A percentile compares a stretch with the other conserved stretches of the same genome.
These are phyloP conservation scores for Tetranychus cinnabarinus DNA, from an alignment of 1,140 invertebrate species.

Conservation along the genomic window DNA sequence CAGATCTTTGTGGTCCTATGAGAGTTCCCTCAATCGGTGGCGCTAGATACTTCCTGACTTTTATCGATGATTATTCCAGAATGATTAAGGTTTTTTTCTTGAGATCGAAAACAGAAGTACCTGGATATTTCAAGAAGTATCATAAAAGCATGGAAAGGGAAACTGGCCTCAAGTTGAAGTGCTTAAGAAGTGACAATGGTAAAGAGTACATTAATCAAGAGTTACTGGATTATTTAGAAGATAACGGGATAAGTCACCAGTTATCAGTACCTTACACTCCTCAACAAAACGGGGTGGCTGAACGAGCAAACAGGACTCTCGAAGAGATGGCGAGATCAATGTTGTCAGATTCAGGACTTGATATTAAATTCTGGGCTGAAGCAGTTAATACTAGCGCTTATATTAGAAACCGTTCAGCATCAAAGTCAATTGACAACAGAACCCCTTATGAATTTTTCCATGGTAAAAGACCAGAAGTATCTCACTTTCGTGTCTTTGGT, in stretches of 20 bases:
- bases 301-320: conserved; percentile 22
- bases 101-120: not conserved
- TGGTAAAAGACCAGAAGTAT: not conserved
- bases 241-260: conserved; percentile 16
- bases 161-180: not conserved
- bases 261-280: conserved; percentile 23
- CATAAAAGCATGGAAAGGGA: conserved; percentile 9
- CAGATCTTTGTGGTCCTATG: no score
- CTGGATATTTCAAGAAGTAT: not conserved
- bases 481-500: not conserved
- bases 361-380: conserved; percentile 8
- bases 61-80: conserved; percentile 18
- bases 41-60: not conserved
- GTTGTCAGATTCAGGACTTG: conserved; percentile 15
- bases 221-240: conserved; percentile 5
- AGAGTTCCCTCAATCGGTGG: no score
- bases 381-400: conserved; percentile 3
- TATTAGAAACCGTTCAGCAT: conserved; percentile 4
- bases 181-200: conserved; percentile 1
- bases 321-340: conserved; percentile 22
- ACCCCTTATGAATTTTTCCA: not conserved
- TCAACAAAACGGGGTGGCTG: conserved; percentile 26
- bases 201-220: not conserved
- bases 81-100: conserved; percentile 9
- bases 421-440: not conserved